phyloP scores from a whole-genome alignment of 2,888 invertebrate species.

The Trachelus troglodyta region DNA sequence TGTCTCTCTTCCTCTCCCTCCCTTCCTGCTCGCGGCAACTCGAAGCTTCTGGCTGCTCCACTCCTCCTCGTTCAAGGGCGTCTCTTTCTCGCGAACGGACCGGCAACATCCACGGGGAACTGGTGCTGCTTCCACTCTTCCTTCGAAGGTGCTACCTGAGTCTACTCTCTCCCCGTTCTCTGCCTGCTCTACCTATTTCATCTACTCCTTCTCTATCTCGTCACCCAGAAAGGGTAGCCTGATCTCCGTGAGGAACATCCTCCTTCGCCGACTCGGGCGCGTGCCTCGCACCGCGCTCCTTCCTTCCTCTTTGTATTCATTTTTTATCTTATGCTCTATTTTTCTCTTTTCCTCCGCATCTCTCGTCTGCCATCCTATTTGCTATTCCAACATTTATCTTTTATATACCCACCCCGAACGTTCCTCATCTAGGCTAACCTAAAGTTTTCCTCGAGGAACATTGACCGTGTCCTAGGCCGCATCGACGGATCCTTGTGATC shows the following conservation, averaged over 20 bases:
- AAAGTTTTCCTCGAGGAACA: background rate
- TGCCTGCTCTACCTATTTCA: slow-evolving; percentile 20
- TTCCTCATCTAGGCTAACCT: background rate
- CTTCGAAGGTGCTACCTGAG: background rate
- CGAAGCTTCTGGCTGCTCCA: slow-evolving; percentile 43
- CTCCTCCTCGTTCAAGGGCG: slow-evolving; percentile 60
- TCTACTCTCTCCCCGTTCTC: slow-evolving; percentile 11
- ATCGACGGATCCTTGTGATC: no score
- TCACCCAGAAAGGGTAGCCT: slow-evolving; percentile 20
- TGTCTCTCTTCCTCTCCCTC: background rate
- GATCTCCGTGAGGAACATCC: slow-evolving; percentile 8
- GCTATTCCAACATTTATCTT: slow-evolving; percentile 10
- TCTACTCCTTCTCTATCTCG: slow-evolving; percentile 14
- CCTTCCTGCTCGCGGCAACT: background rate
- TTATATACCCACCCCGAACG: background rate
- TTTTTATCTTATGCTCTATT: slow-evolving; percentile 18
- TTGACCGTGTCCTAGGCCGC: no score
- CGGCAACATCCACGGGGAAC: slow-evolving; percentile 33
- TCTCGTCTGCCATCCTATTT: slow-evolving; percentile 1
- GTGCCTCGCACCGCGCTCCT: background rate
- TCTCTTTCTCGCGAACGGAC: slow-evolving; percentile 37
- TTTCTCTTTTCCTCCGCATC: slow-evolving; percentile 8
- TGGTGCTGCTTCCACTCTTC: background rate
- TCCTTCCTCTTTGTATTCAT: background rate
- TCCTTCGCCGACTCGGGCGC: slow-evolving; percentile 1